Conservation (phyloP, 1,140 invertebrate genomes). For the Batillaria attramentaria region DNA sequence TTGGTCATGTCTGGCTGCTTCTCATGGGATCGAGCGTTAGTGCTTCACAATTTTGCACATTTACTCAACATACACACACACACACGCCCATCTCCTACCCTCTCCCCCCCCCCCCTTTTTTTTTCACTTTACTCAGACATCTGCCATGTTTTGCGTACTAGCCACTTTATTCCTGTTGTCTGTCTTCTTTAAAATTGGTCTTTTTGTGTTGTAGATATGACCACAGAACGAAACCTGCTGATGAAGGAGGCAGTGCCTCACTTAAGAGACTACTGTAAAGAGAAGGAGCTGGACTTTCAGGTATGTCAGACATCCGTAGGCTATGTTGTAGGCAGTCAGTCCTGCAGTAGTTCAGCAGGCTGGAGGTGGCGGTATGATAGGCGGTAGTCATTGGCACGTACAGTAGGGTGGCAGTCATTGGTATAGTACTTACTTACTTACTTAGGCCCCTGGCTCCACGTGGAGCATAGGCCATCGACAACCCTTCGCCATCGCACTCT, state of each 20-base stretch:
- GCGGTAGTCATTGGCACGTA: no score
- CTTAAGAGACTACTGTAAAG: conserved; percentile 52
- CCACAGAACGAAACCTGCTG: conserved; percentile 53
- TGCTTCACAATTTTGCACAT: no score
- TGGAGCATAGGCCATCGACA: no score
- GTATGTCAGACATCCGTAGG: conserved; percentile 25
- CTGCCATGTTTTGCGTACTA: not conserved
- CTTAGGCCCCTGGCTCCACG: no score
- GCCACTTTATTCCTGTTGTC: not conserved
- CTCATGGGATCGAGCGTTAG: no score
- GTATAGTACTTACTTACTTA: no score
- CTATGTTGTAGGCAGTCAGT: not conserved
- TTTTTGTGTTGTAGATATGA: conserved; percentile 53
- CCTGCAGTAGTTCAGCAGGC: no score
- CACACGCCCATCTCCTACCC: not conserved
- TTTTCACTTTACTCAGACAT: not conserved
- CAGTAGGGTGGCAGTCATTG: no score
- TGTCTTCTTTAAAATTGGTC: not conserved
- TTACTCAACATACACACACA: not conserved
- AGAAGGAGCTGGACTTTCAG: conserved; percentile 56
- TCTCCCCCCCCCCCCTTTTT: not conserved
- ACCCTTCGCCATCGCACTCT: no score
- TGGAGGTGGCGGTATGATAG: no score
- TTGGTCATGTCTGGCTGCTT: no score
- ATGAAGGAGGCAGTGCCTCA: conserved; percentile 50